These are phyloP conservation scores for Grammomys dolichurus DNA, from an alignment of 2,113 vertebrate species.

Conservation along the genomic window DNA sequence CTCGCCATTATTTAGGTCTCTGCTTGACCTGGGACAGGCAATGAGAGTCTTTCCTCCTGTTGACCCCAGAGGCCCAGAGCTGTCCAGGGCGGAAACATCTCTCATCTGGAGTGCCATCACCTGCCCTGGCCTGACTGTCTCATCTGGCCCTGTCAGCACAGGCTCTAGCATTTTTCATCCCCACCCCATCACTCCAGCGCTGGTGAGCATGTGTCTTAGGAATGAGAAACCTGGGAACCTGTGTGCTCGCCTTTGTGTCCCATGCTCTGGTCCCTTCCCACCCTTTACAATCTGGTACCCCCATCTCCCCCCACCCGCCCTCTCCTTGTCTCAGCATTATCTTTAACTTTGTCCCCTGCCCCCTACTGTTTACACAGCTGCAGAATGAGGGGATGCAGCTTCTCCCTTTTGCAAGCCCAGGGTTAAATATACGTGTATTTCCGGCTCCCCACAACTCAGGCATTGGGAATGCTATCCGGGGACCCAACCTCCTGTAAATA, in stretches of 20 bases:
- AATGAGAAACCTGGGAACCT: background rate
- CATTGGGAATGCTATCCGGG: constrained; percentile 18
- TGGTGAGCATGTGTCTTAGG: accelerated
- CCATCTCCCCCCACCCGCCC: background rate
- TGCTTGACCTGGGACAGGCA: background rate
- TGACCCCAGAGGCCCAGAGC: background rate
- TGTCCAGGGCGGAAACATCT: background rate
- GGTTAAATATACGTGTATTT: constrained; percentile 70
- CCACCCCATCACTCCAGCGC: background rate
- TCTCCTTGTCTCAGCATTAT: background rate
- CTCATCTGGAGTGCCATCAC: background rate
- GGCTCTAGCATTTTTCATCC: background rate
- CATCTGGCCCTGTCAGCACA: background rate
- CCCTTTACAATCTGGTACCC: background rate
- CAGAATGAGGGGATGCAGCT: constrained; percentile 55
- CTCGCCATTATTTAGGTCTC: background rate
- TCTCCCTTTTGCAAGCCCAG: constrained; percentile 2
- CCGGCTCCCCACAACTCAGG: constrained; percentile 68
- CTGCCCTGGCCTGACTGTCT: background rate
- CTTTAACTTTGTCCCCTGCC: constrained; percentile 44
- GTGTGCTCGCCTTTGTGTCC: background rate
- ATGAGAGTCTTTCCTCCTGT: background rate
- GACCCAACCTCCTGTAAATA: constrained; percentile 46
- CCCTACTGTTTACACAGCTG: constrained; percentile 82
- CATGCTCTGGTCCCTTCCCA: background rate